Evolutionary conservation across 2,888 invertebrate species (phyloP), one percentile per base, ranked within the genome.

Genomic region (Megalurothrips usitatus): DNA sequence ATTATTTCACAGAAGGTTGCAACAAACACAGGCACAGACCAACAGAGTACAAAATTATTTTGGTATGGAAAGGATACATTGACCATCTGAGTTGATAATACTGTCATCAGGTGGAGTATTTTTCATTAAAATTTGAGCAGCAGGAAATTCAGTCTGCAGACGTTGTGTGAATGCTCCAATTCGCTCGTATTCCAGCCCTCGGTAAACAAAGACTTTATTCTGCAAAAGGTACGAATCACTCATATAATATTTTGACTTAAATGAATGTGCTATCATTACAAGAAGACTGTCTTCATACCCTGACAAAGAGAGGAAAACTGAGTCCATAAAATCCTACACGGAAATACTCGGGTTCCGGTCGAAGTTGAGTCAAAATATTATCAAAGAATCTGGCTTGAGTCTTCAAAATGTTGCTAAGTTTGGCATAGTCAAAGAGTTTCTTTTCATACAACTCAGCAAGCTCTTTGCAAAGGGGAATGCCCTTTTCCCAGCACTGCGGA

Each of bases 201-300:
- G 93, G 88, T 98, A 98, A 8, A 98, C 94, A 87, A 98, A 98
- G 85, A 95, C 94, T 86, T 96, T 97, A 86, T 97, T 98, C 96
- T 96, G 87, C n/a, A 58, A 87, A 87, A 83, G 82, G 83, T 83
- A 81, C 81, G 17, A 78, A 82, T 82, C 79, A 78, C 79, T 79
- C 58, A 19, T 52, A 10, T 82, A 81, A 26, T 78, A 79, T 79
- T 68, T 43, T 78, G 23, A 28, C 1, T 17, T n/a, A 78, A 68
- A 23, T 68, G 8, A 2, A n/a, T 68, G 8, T 23, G n/a, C 68
- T n/a, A 8, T 8, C 23, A 68, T n/a, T 68, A 68, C 8, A 23
- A n/a, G 8, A 68, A 23, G 23, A 68, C 23, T 23, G n/a, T 23
- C n/a, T 4, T 23, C 79, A 49, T 88, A 97, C 97, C 88, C 97